Conservation (phyloP, 2,113 vertebrate species). For the Pteronura brasiliensis region DNA sequence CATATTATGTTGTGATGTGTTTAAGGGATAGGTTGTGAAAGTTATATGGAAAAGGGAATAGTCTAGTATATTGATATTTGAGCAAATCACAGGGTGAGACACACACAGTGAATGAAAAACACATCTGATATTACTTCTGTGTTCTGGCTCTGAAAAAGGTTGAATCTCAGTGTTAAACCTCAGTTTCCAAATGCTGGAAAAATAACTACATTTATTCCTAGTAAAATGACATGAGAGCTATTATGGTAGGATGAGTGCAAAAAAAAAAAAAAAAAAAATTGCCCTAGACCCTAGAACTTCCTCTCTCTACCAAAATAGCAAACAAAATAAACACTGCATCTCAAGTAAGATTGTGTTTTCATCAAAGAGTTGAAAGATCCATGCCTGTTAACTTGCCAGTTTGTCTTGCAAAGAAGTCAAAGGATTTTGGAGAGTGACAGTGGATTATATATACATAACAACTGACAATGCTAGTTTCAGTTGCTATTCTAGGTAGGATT, state of each 20-base stretch:
- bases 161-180: not conserved
- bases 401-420: not conserved
- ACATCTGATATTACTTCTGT: not conserved
- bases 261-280: not conserved
- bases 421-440: not conserved
- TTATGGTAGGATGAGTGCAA: not conserved
- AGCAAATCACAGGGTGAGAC: not conserved
- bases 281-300: not conserved
- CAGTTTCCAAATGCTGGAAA: not conserved
- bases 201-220: not conserved
- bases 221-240: not conserved
- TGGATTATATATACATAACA: not conserved
- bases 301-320: not conserved
- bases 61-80: not conserved
- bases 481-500: not conserved
- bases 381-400: not conserved
- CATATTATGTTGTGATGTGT: not conserved
- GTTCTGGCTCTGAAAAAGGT: not conserved
- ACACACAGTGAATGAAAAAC: not conserved
- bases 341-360: not conserved
- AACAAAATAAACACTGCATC: not conserved
- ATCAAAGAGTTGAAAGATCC: not conserved
- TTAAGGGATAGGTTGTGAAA: constrained; percentile 23
- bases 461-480: not conserved
- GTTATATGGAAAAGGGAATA: not conserved